Evolutionary conservation across 2,797 vertebrate genomes (phyloP), one percentile per base, ranked within the genome.

Genomic region (Pygocentrus nattereri): DNA sequence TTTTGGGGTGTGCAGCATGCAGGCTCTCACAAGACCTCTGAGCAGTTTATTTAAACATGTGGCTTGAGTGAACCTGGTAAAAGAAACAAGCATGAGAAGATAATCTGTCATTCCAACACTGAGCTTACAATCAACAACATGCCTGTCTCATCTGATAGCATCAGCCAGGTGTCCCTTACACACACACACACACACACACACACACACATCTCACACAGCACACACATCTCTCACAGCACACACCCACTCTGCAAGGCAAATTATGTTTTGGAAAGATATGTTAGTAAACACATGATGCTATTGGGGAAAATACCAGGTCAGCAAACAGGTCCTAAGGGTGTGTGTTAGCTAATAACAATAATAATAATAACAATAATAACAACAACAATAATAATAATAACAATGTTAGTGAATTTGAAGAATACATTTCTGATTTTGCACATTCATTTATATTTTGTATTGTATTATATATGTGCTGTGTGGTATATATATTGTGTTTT

Each of bases 51-150:
- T 82, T 85, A 69, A 82, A 74, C 54, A 30, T 80, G 83, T 38
- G 83, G 84, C 79, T 83, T n/a, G 56, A 69, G 85, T 49, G 75
- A 58, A 82, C 49, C 74, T 80, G 69, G 67, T 78, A 85, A 82
- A 79, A 80, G 71, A 78, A 81, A 88, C 78, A 44, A 81, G 54
- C 80, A 65, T 77, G 72, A 78, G 73, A 87, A 75, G 34, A 65
- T 79, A 85, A 88, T 88, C 82, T 87, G 86, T 85, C 86, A 89
- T 86, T 88, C 86, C 85, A 85, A 82, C 86, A 79, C 83, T 75
- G 85, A 56, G 56, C 77, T 80, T 49, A 78, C 65, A 81, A 82
- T 87, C 82, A 86, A 86, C 87, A 86, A 81, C 81, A 77, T 77
- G 79, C 76, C 85, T 84, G 87, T 82, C 85, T 86, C 80, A 88